Evolutionary conservation across 30 jellyfish, hydroid and myxozoan genomes (phyloP).

Genomic region (Aurelia sp.): DNA sequence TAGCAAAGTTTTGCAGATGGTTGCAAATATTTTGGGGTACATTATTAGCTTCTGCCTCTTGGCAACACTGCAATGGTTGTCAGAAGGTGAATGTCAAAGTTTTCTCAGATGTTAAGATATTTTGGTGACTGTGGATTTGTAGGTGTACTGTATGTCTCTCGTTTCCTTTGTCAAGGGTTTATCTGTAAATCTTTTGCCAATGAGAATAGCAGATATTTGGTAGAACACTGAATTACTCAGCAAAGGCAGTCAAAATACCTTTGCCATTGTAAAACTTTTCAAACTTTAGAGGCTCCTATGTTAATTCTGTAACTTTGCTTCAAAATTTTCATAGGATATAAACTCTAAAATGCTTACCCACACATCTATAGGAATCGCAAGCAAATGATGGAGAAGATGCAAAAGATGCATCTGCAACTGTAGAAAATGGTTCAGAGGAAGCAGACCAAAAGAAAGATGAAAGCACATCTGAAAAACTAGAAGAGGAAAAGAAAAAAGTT

Average conservation of each 20-base stretch:
- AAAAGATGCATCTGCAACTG: neutral
- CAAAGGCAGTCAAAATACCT: no score
- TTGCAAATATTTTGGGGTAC: neutral
- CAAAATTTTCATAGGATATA: no score
- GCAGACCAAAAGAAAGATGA: constrained; percentile 32
- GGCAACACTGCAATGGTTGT: neutral
- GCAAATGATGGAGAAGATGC: constrained; percentile 9
- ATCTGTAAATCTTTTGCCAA: neutral
- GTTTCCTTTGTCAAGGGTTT: neutral
- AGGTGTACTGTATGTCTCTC: no score
- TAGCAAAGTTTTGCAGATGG: neutral
- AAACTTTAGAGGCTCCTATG: neutral
- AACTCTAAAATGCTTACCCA: no score
- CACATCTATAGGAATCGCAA: neutral
- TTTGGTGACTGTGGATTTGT: no score
- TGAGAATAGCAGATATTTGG: neutral
- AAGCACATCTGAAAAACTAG: constrained; percentile 2
- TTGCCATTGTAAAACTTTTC: neutral
- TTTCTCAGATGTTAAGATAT: no score
- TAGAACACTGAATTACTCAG: neutral
- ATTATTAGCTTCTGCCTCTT: neutral
- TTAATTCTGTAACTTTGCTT: no score
- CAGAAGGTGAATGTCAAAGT: no score
- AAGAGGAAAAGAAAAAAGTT: neutral
- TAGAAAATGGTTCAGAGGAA: constrained; percentile 12